phyloP scores from a whole-genome alignment of 2,888 invertebrate species.

The Podabrus alpinus region DNA sequence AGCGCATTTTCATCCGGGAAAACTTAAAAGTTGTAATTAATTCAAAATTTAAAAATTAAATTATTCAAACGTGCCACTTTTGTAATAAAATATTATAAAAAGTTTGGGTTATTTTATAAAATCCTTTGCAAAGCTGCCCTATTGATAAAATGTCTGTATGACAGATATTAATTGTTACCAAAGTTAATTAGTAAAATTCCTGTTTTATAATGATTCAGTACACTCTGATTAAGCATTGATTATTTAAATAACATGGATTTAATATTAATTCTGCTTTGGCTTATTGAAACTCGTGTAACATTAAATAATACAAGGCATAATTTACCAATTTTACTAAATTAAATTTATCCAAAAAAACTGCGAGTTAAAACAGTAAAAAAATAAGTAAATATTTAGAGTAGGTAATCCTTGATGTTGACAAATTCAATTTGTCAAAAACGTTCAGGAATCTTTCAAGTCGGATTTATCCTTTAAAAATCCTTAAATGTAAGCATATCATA shows the following conservation, averaged over 20 bases:
- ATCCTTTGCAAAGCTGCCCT: not conserved
- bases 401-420: not conserved
- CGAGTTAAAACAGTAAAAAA: not conserved
- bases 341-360: not conserved
- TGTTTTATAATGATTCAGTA: slow-evolving; percentile 10
- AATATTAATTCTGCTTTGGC: not conserved
- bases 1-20: not conserved
- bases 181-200: slow-evolving; percentile 4
- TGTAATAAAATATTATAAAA: not conserved
- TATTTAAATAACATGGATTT: not conserved
- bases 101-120: not conserved
- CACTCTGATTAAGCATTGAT: not conserved
- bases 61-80: not conserved
- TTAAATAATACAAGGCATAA: too few species aligned
- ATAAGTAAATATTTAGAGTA: not conserved
- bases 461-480: not conserved
- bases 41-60: not conserved
- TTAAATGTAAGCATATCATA: not conserved
- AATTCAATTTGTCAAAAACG: not conserved
- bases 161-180: not conserved
- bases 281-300: not conserved
- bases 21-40: not conserved
- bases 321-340: not conserved
- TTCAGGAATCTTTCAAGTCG: not conserved
- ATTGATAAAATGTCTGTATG: not conserved